A percentile compares a stretch with the other conserved stretches of the same genome.
phyloP scores from a whole-genome alignment of 2,113 vertebrate genomes.

The Aplodontia rufa region DNA sequence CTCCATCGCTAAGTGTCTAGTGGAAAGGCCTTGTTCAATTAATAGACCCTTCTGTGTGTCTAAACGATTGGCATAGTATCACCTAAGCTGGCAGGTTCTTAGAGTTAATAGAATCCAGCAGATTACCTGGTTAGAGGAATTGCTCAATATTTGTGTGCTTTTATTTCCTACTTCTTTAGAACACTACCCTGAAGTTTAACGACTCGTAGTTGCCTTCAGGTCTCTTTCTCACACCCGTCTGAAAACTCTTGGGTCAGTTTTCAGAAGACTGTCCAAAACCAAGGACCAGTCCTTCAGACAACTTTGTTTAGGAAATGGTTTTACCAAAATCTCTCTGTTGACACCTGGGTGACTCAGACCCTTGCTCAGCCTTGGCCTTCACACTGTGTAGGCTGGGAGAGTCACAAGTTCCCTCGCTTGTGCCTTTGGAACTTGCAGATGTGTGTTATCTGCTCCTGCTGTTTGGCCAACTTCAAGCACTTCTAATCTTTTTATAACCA shows the following conservation, averaged over 20 bases:
- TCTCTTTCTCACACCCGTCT: not conserved
- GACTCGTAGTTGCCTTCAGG: not conserved
- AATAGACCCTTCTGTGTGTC: not conserved
- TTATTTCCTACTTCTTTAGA: not conserved
- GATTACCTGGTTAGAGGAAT: not conserved
- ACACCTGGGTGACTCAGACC: not conserved
- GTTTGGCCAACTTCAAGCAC: slow-evolving; percentile 60
- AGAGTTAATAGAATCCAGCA: not conserved
- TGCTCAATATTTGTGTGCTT: not conserved
- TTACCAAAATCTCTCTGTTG: not conserved
- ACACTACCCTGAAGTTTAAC: not conserved
- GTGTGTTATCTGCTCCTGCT: slow-evolving; percentile 66
- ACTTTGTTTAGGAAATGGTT: slow-evolving; percentile 24
- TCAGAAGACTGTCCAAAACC: not conserved
- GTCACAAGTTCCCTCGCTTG: not conserved
- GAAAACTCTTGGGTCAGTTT: slow-evolving; percentile 36
- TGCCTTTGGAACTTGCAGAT: slow-evolving; percentile 51
- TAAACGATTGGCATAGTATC: not conserved
- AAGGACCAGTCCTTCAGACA: not conserved
- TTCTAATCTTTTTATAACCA: slow-evolving; percentile 78
- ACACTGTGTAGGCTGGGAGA: not conserved
- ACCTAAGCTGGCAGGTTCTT: not conserved
- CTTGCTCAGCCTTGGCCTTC: not conserved
- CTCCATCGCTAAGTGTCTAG: not conserved
- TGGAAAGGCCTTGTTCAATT: not conserved